Conservation (phyloP, 2,888 invertebrate species). For the Pharmacophagus antenor region DNA sequence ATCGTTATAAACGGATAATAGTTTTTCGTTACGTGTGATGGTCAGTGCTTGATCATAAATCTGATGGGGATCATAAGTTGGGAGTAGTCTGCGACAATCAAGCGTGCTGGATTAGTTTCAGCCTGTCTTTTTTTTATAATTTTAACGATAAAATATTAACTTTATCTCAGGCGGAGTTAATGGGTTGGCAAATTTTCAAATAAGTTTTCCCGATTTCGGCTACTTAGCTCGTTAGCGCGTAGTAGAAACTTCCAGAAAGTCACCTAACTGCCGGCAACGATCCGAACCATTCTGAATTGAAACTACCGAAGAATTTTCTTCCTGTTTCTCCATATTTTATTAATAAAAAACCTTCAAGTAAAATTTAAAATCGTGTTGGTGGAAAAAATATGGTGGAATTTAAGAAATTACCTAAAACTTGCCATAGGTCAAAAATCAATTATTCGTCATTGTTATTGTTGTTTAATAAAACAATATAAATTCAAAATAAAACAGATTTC, state of each 20-base stretch:
- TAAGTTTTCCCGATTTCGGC: conserved; percentile 36
- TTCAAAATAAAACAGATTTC: no score
- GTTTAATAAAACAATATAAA: no score
- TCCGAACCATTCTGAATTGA: conserved; percentile 9
- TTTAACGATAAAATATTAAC: conserved; percentile 11
- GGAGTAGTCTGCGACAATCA: no score
- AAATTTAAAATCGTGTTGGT: neutral
- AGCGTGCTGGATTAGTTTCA: no score
- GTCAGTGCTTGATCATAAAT: no score
- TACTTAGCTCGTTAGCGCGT: conserved; percentile 51
- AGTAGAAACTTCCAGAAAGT: conserved; percentile 42
- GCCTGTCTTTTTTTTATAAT: conserved; percentile 1
- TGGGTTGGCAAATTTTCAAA: conserved; percentile 25
- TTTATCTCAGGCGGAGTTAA: conserved; percentile 15
- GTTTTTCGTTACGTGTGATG: no score
- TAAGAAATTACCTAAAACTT: no score
- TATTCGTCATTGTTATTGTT: no score
- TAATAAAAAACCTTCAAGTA: neutral
- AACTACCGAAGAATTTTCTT: neutral
- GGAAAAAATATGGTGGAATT: no score
- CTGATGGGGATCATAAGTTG: no score
- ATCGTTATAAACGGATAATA: no score
- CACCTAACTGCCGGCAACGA: conserved; percentile 31
- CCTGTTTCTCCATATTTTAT: neutral
- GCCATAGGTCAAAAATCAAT: no score